phyloP scores from a whole-genome alignment of 2,797 vertebrate genomes.

The Pangasius krempfi region DNA sequence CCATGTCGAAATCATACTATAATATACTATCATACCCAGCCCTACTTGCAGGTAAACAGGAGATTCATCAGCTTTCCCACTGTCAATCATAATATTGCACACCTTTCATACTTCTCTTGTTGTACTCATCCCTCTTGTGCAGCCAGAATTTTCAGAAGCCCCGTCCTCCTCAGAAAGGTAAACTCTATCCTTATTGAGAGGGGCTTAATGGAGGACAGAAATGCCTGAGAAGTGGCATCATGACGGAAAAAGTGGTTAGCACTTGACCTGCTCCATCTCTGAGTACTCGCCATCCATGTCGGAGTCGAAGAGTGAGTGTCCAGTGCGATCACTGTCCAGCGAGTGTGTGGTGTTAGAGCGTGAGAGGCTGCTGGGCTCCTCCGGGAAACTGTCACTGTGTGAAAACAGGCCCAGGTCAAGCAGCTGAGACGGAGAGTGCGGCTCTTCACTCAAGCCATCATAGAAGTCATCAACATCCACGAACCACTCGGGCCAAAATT shows the following conservation, averaged over 20 bases:
- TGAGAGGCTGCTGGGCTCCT: constrained; percentile 81
- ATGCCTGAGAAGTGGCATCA: constrained; percentile 15
- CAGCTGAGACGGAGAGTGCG: constrained; percentile 81
- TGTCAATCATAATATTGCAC: background rate
- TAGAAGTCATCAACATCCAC: constrained; percentile 88
- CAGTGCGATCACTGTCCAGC: constrained; percentile 91
- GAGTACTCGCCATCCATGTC: constrained; percentile 96
- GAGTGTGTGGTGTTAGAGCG: constrained; percentile 80
- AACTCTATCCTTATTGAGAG: background rate
- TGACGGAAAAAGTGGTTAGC: constrained; percentile 62
- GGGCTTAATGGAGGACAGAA: background rate
- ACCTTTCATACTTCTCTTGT: background rate
- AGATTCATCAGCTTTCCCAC: background rate
- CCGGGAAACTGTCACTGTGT: constrained; percentile 88
- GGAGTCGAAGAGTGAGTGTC: constrained; percentile 93
- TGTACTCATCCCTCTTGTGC: background rate
- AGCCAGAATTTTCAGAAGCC: background rate
- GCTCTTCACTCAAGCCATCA: constrained; percentile 81
- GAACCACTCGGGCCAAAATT: constrained; percentile 98
- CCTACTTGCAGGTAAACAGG: constrained; percentile 11
- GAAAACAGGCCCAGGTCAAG: constrained; percentile 92
- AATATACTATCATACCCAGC: constrained; percentile 3
- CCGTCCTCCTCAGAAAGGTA: background rate
- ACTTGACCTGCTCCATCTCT: constrained; percentile 88
- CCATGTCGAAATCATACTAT: background rate